phyloP scores from a whole-genome alignment of 1,140 invertebrate genomes.

The Nasonia giraulti region DNA sequence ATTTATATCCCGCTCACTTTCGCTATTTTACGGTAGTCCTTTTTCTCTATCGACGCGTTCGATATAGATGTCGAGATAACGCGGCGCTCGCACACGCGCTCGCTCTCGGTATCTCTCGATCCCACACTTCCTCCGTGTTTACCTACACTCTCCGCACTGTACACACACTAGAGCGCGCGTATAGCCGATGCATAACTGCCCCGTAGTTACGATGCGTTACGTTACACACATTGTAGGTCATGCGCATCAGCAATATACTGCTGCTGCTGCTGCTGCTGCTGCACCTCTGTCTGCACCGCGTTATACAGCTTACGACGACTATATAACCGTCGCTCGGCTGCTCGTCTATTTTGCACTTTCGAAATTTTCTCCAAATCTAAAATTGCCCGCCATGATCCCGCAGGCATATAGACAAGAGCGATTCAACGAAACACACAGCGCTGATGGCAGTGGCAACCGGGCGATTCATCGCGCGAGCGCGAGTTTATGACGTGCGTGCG shows the following conservation, averaged over 20 bases:
- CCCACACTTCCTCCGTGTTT: neutral
- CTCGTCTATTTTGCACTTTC: too few species aligned
- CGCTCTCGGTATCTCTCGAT: neutral
- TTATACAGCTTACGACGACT: too few species aligned
- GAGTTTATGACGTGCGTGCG: conserved; percentile 15
- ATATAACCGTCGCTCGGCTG: too few species aligned
- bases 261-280: too few species aligned
- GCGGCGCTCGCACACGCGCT: neutral
- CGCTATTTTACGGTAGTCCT: neutral
- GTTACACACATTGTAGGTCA: too few species aligned
- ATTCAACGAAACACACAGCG: neutral
- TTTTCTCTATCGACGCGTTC: neutral
- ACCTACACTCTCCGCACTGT: neutral
- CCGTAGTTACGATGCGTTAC: too few species aligned
- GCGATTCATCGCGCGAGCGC: neutral
- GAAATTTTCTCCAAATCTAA: neutral
- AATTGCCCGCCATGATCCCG: neutral
- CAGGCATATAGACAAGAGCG: neutral
- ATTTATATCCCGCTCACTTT: neutral
- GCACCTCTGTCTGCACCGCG: too few species aligned
- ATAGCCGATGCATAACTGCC: neutral
- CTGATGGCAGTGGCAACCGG: neutral
- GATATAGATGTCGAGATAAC: neutral
- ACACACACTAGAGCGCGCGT: neutral
- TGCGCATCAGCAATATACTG: too few species aligned